A percentile compares a stretch with the other conserved stretches of the same genome.
phyloP scores from a whole-genome alignment of 2,888 invertebrate genomes.

The Ophraella communa region DNA sequence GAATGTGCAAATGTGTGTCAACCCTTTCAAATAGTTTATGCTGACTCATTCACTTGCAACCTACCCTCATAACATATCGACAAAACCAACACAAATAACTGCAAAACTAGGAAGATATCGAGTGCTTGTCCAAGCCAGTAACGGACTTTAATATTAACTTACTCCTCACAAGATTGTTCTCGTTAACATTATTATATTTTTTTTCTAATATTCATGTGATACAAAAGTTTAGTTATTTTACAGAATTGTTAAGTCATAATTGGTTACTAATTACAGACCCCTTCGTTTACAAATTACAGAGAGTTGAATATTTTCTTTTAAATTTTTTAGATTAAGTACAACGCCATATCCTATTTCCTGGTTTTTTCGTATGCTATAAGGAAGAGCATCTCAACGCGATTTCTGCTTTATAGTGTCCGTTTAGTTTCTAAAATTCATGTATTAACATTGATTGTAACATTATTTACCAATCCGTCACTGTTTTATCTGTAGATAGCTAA shows the following conservation, averaged over 20 bases:
- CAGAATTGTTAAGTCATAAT: too few species aligned
- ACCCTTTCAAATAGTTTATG: constrained; percentile 44
- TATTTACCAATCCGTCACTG: background rate
- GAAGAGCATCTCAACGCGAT: too few species aligned
- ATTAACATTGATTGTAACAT: background rate
- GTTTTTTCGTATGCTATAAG: too few species aligned
- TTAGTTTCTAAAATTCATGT: background rate
- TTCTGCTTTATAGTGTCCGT: too few species aligned
- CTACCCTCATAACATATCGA: constrained; percentile 31
- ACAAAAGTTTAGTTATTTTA: too few species aligned
- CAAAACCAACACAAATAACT: constrained; percentile 43
- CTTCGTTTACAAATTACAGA: too few species aligned
- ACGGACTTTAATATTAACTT: background rate
- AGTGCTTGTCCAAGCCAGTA: constrained; percentile 19
- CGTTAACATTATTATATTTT: background rate
- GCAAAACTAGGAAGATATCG: constrained; percentile 50
- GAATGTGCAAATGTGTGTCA: constrained; percentile 52
- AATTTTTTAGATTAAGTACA: too few species aligned
- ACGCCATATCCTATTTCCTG: too few species aligned
- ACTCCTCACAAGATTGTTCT: background rate
- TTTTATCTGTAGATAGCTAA: constrained; percentile 24
- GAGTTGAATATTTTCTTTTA: too few species aligned
- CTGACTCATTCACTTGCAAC: constrained; percentile 51
- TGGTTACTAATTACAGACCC: too few species aligned
- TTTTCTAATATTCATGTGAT: too few species aligned